Evolutionary conservation across 2,797 vertebrate genomes (phyloP).

Genomic region (Peromyscus aztecus): DNA sequence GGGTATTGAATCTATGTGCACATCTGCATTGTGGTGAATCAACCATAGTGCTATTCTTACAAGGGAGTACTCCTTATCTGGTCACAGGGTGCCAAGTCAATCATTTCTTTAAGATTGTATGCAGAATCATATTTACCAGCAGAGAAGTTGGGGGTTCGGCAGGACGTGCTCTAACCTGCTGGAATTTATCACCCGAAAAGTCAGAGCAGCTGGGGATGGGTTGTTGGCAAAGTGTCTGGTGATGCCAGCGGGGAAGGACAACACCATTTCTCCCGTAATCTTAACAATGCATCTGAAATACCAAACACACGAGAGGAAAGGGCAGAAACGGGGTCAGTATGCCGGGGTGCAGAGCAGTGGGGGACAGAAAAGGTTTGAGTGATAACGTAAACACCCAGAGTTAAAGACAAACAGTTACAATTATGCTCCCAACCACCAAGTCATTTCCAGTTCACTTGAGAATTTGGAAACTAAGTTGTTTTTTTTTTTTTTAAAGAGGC

Average conservation of each 20-base stretch:
- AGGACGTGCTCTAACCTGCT: constrained; percentile 96
- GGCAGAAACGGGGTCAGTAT: constrained; percentile 8
- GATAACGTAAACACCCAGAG: not conserved
- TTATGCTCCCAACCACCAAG: not conserved
- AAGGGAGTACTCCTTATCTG: not conserved
- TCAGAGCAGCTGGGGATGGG: constrained; percentile 94
- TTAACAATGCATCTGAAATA: constrained; percentile 95
- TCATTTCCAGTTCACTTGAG: not conserved
- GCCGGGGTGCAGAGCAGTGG: not conserved
- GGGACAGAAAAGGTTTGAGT: not conserved
- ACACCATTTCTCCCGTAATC: constrained; percentile 98
- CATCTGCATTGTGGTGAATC: not conserved
- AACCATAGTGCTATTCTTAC: not conserved
- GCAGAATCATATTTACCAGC: constrained; percentile 92
- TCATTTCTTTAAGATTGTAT: constrained; percentile 35
- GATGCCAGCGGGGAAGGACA: constrained; percentile 98
- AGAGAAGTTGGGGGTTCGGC: constrained; percentile 98
- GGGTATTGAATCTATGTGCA: not conserved
- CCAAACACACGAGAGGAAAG: constrained; percentile 45
- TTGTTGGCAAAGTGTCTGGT: constrained; percentile 98
- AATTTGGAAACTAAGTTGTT: not conserved
- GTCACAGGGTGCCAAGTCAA: not conserved
- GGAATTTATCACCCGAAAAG: constrained; percentile 97
- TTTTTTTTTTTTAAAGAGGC: not conserved
- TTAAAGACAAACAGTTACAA: not conserved